Evolutionary conservation across 2,888 invertebrate genomes (phyloP), one percentile per base, ranked within the genome.

Genomic region (Eudasyphora cyanicolor): DNA sequence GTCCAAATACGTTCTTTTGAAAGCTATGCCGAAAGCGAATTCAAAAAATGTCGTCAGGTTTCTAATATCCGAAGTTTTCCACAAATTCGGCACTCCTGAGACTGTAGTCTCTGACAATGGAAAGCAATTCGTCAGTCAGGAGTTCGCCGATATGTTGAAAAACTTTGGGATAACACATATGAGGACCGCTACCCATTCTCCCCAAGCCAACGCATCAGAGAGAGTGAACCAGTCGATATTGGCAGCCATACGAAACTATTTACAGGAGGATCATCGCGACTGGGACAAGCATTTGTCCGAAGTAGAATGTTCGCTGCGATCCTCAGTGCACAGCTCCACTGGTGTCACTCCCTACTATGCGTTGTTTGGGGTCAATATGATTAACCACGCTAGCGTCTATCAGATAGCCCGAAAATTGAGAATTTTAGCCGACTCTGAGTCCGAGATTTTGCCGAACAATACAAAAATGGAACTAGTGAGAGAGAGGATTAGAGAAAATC

Each of bases 201-300:
- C n/a, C n/a, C n/a, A n/a, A n/a, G n/a, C n/a, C n/a, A n/a, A n/a
- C n/a, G n/a, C n/a, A n/a, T n/a, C n/a, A n/a, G n/a, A n/a, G n/a
- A n/a, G n/a, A n/a, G n/a, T n/a, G n/a, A n/a, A n/a, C n/a, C n/a
- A n/a, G 35, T 29, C 70, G 1, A 17, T 29, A 7, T 27, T 70
- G 45, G 24, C 51, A 21, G 32, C 35, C 7, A 12, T 71, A 19
- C 17, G 71, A 1, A 51, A 49, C 1, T 71, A 54, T n/a, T 1
- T 71, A 7, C 19, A 49, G 12, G 21, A 54, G 14, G 71, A 71
- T 29, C 71, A 51, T 21, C 1, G 29, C 1, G 71, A 71, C 0
- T 71, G 71, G 71, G 71, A 71, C 54, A 71, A 54, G n/a, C 27
- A 51, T 29, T 70, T 70, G 17, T 70, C 70, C 17, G 70, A 71